Evolutionary conservation across 2,888 invertebrate species (phyloP).

Genomic region (Parapristionchus giblindavisi): DNA sequence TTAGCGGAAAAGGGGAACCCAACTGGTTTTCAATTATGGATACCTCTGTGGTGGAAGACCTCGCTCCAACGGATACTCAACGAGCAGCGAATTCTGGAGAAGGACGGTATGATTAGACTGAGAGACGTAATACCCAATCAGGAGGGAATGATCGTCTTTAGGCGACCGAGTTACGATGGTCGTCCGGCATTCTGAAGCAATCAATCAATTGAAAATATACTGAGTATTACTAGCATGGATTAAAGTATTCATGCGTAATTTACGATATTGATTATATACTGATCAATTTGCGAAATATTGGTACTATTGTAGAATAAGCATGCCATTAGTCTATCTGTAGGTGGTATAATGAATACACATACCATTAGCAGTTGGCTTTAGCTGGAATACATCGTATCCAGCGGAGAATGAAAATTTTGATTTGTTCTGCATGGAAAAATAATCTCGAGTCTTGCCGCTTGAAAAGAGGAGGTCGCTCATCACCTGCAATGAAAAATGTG

Average conservation of each 20-base stretch:
- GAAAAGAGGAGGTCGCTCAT: constrained; percentile 39
- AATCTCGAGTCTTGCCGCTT: constrained; percentile 20
- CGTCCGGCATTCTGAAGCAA: constrained; percentile 2
- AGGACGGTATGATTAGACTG: constrained; percentile 15
- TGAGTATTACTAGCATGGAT: too few relatives aligned
- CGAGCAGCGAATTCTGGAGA: background rate
- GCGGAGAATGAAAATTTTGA: constrained; percentile 41
- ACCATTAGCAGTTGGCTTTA: constrained; percentile 38
- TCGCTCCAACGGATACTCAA: constrained; percentile 31
- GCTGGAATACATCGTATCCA: constrained; percentile 39
- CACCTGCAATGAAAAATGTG: constrained; percentile 36
- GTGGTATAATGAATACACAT: background rate
- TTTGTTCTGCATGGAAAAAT: constrained; percentile 39
- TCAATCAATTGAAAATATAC: too few relatives aligned
- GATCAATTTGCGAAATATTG: too few relatives aligned
- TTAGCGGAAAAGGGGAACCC: too few relatives aligned
- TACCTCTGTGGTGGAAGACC: constrained; percentile 38
- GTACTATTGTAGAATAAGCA: too few relatives aligned
- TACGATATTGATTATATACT: too few relatives aligned
- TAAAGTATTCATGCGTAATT: too few relatives aligned
- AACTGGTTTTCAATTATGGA: background rate
- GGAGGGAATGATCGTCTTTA: constrained; percentile 19
- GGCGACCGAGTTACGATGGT: constrained; percentile 12
- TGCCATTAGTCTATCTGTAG: background rate
- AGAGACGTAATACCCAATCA: constrained; percentile 6